Percentiles rank a stretch among this genome's conserved stretches.
phyloP scores from a whole-genome alignment of 2,797 vertebrate genomes.

The Morelia viridis region DNA sequence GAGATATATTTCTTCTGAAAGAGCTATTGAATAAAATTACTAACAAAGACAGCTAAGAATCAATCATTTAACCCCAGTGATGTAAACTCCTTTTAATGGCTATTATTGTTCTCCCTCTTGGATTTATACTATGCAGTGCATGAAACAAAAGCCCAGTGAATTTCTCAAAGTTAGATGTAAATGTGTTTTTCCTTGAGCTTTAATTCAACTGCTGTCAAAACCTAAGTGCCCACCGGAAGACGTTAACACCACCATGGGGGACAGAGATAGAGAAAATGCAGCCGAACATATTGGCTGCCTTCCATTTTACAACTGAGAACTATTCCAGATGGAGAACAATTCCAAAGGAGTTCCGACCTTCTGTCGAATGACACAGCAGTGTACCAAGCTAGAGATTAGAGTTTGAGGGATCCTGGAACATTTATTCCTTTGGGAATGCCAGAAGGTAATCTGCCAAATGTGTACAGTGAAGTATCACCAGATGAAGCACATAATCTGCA shows the following conservation, averaged over 20 bases:
- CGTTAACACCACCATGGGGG: neutral
- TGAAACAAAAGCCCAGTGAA: neutral
- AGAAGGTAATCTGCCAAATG: slow-evolving; percentile 33
- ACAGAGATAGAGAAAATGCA: neutral
- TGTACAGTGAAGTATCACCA: slow-evolving; percentile 12
- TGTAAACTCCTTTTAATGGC: neutral
- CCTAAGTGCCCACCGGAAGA: slow-evolving; percentile 25
- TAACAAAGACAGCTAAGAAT: slow-evolving; percentile 52
- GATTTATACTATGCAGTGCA: neutral
- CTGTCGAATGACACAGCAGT: slow-evolving; percentile 26
- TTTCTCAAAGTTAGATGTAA: neutral
- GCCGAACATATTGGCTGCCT: neutral
- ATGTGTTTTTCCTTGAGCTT: neutral
- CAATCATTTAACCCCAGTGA: slow-evolving; percentile 34
- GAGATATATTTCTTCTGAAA: slow-evolving; percentile 57
- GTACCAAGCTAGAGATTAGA: slow-evolving; percentile 20
- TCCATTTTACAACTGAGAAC: neutral
- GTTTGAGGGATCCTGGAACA: neutral
- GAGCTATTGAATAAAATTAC: slow-evolving; percentile 54
- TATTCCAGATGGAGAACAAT: slow-evolving; percentile 29
- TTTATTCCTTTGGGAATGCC: neutral
- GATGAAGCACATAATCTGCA: slow-evolving; percentile 40
- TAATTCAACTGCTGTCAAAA: neutral
- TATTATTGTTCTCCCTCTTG: neutral
- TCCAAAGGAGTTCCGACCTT: slow-evolving; percentile 10